Base-by-base conservation (phyloP, 2,113 vertebrate species). In the Corvus hawaiiensis region DNA sequence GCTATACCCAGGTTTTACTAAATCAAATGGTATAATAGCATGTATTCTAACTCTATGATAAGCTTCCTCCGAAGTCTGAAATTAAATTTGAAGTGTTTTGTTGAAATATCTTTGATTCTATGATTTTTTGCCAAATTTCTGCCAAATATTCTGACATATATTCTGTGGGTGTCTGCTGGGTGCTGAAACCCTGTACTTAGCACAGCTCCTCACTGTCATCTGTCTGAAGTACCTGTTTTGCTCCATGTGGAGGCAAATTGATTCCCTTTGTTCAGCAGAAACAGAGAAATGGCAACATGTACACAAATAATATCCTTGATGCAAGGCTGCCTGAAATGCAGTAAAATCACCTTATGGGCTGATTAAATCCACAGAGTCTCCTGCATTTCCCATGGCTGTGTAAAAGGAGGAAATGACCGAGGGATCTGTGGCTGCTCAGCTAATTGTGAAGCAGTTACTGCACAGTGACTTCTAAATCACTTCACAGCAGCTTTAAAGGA, bases 141-240 rank as follows among this genome's bases (percentile, higher is more conserved):
- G 94, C 86, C 92, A 93, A 30, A 63, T 20, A 56, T 51, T 58
- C 79, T 92, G 90, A 86, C 68, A 46, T 11, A 61, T 9, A n/a
- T 91, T 91, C 74, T 76, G 35, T 67, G 39, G 32, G 43, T 95
- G 90, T 96, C 94, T 82, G 72, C 72, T 93, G 88, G 83, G 68
- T 77, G 90, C 92, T 84, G 93, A 89, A 93, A 93, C 90, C 89
- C 74, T 94, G 71, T 87, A 87, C 66, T 94, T 88, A 93, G 1
- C 76, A 66, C 81, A 85, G 90, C 84, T 90, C 86, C 77, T 90
- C 61, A 0, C 80, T 93, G 93, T 72, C 86, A 89, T 78, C 83
- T 84, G 46, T 63, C 89, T 92, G 39, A 89, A 67, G 61, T 81
- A 80, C 76, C 86, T 84, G 72, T 19, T 76, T 86, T 83, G 63